Percentiles rank a stretch among this genome's conserved stretches.
Evolutionary conservation across 2,888 invertebrate species (phyloP).

Genomic region (Bellardia pandia): DNA sequence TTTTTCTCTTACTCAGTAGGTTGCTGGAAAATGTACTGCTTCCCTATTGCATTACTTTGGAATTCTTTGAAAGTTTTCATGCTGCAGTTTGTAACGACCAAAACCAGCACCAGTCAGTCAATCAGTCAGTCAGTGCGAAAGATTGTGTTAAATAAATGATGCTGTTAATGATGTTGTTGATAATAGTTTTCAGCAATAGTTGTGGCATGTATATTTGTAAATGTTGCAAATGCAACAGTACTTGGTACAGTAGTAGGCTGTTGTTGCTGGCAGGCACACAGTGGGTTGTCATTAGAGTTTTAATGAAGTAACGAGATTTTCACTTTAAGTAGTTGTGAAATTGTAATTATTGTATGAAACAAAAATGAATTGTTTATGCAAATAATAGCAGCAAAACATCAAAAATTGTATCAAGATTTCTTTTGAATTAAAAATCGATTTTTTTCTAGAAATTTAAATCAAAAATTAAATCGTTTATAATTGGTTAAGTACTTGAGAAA

Average conservation of each 20-base stretch:
- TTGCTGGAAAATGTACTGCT: constrained; percentile 8
- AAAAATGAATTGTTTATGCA: too few relatives aligned
- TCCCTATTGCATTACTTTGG: background rate
- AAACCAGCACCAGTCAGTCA: too few relatives aligned
- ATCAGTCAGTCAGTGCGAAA: background rate
- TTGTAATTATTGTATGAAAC: too few relatives aligned
- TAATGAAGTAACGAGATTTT: background rate
- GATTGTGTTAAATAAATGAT: constrained; percentile 33
- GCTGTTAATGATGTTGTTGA: constrained; percentile 51
- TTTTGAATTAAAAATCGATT: too few relatives aligned
- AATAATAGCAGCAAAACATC: too few relatives aligned
- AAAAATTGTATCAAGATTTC: too few relatives aligned
- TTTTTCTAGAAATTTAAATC: too few relatives aligned
- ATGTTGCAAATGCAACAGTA: background rate
- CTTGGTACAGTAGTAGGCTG: background rate
- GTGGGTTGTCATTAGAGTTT: background rate
- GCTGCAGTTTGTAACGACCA: background rate
- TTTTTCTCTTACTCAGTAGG: constrained; percentile 15
- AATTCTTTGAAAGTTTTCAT: constrained; percentile 8
- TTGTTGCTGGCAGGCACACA: background rate
- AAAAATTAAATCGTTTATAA: too few relatives aligned
- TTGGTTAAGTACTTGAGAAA: too few relatives aligned
- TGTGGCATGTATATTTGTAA: background rate
- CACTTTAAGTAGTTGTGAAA: background rate
- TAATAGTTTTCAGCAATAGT: background rate